Evolutionary conservation across 2,797 vertebrate genomes (phyloP).

Genomic region (Onychomys arenicola): DNA sequence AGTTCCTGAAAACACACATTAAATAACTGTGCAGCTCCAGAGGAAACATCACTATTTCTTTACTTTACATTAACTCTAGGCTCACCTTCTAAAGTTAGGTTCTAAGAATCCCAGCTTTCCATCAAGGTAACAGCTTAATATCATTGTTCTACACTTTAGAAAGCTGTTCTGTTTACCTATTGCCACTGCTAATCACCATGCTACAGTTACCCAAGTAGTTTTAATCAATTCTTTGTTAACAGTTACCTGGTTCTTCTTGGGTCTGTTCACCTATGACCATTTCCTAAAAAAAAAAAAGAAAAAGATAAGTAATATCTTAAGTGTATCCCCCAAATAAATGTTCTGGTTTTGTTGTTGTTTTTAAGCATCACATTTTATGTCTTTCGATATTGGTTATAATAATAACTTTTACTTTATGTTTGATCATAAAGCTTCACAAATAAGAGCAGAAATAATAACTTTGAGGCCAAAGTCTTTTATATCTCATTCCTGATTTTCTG

Average conservation of each 20-base stretch:
- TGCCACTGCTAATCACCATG: not conserved
- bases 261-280: slow-evolving; percentile 88
- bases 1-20: slow-evolving; percentile 38
- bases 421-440: slow-evolving; percentile 57
- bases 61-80: slow-evolving; percentile 37
- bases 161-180: not conserved
- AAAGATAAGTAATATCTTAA: slow-evolving; percentile 70
- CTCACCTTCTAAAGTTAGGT: slow-evolving; percentile 34
- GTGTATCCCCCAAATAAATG: slow-evolving; percentile 45
- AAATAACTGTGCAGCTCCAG: slow-evolving; percentile 5
- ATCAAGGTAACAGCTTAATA: not conserved
- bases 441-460: slow-evolving; percentile 19
- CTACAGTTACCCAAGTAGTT: not conserved
- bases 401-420: slow-evolving; percentile 26
- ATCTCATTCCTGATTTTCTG: slow-evolving; percentile 7
- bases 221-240: slow-evolving; percentile 53
- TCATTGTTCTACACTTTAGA: slow-evolving; percentile 23
- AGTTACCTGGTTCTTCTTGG: slow-evolving; percentile 91
- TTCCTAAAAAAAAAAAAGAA: slow-evolving; percentile 88
- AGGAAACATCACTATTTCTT: not conserved
- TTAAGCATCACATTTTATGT: not conserved
- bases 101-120: slow-evolving; percentile 27
- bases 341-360: not conserved
- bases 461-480: slow-evolving; percentile 43
- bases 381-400: not conserved